Evolutionary conservation across 2,113 vertebrate genomes (phyloP), one percentile per base, ranked within the genome.

Genomic region (Anas platyrhynchos): DNA sequence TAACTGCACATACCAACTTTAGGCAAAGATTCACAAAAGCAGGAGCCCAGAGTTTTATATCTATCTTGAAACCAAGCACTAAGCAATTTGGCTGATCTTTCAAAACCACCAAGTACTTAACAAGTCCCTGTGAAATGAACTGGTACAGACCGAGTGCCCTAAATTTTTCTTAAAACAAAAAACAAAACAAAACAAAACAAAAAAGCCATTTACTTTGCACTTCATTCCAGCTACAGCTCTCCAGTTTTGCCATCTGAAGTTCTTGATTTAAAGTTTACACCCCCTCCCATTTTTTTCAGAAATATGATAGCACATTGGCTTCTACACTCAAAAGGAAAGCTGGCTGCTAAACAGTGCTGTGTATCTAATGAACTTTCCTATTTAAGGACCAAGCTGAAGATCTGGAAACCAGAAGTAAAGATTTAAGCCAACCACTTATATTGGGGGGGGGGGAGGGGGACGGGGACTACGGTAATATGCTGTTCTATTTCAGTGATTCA

Each of bases 401-500:
- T 69, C 7, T 34, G 26, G 54, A 88, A 91, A 58, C 4, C 59
- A 77, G 38, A 93, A 17, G 22, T 18, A 80, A 80, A 79, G 14
- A n/a, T 15, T 88, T 86, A 91, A 86, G 58, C 5, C 46, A 91
- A 55, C 1, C 11, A 55, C n/a, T 75, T 79, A 18, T 2, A 63
- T 38, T 67, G 8, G 3, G 5, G 3, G 3, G 3, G 29, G 4
- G 17, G 4, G 4, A 2, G 29, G 6, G 25, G 32, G 14, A 32
- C 3, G 6, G 9, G 26, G 11, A 22, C 9, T 17, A 90, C 16
- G 52, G 13, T 9, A 86, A 34, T 88, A 52, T 20, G 8, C 46
- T 83, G 32, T 55, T 93, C n/a, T 61, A 15, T 21, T 83, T 72
- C 79, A 88, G 1, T 2, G 1, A 73, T 46, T 89, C 38, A 52